A percentile compares a stretch with the other conserved stretches of the same genome.
Evolutionary conservation across 2,797 vertebrate species (phyloP).

Genomic region (Coilia nasus): DNA sequence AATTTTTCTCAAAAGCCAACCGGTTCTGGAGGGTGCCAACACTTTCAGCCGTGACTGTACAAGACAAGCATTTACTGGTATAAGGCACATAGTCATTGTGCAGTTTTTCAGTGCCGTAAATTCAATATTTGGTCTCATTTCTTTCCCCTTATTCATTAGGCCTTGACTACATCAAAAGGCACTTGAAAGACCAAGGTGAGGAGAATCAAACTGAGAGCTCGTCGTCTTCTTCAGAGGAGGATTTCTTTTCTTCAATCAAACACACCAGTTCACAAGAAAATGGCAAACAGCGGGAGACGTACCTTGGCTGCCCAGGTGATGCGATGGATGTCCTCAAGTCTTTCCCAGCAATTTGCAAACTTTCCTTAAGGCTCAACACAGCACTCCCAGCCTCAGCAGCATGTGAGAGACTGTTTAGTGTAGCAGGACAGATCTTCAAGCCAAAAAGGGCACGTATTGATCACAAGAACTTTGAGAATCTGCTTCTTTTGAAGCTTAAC

Average conservation of each 20-base stretch:
- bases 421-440: not conserved
- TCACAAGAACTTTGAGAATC: conserved; percentile 13
- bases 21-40: too few relatives aligned
- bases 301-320: conserved; percentile 16
- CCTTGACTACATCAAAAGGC: conserved; percentile 39
- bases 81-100: not conserved
- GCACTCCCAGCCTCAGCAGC: not conserved
- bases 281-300: not conserved
- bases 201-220: conserved; percentile 20
- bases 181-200: conserved; percentile 24
- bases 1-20: conserved; percentile 1
- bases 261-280: not conserved
- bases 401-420: not conserved
- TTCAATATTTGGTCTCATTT: conserved; percentile 17
- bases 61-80: not conserved
- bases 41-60: too few relatives aligned
- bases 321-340: conserved; percentile 40
- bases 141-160: conserved; percentile 34
- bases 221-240: not conserved
- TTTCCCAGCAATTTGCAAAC: conserved; percentile 36
- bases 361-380: conserved; percentile 40
- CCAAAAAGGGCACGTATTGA: conserved; percentile 23
- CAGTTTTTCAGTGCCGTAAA: not conserved
- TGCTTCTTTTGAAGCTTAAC: not conserved
- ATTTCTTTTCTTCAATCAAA: not conserved